Evolutionary conservation across 2,113 vertebrate genomes (phyloP).

Genomic region (Phylloscopus whistleri): DNA sequence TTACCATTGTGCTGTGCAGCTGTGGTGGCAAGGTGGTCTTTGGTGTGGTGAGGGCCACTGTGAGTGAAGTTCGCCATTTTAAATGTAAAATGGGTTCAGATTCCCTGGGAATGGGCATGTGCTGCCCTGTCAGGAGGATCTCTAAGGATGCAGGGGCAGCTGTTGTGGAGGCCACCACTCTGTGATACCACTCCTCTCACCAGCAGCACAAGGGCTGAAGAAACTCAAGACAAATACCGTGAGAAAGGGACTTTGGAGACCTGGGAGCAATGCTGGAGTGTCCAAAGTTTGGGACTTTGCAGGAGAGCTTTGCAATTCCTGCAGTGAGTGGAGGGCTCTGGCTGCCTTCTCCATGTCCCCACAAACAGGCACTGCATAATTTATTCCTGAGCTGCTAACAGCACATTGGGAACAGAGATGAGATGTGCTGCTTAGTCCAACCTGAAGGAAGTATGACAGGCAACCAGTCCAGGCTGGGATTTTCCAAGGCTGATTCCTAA

Average conservation of each 20-base stretch:
- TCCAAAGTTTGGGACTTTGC: neutral
- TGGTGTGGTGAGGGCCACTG: neutral
- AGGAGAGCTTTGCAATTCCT: neutral
- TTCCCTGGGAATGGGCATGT: neutral
- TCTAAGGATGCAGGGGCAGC: neutral
- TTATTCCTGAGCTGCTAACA: neutral
- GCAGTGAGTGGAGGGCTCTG: neutral
- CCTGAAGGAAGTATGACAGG: neutral
- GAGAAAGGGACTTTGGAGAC: neutral
- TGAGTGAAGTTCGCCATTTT: neutral
- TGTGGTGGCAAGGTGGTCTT: neutral
- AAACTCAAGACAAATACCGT: neutral
- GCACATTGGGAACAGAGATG: neutral
- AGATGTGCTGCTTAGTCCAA: neutral
- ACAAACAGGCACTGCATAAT: fast-evolving
- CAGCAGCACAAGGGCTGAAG: neutral
- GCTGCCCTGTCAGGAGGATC: neutral
- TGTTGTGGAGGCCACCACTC: neutral
- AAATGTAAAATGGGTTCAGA: neutral
- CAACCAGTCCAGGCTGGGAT: neutral
- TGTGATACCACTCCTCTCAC: neutral
- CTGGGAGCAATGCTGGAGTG: neutral
- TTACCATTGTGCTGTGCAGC: neutral
- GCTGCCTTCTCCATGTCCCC: neutral
- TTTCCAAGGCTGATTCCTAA: neutral